Evolutionary conservation across 2,113 vertebrate genomes (phyloP).

Genomic region (Pseudois nayaur): DNA sequence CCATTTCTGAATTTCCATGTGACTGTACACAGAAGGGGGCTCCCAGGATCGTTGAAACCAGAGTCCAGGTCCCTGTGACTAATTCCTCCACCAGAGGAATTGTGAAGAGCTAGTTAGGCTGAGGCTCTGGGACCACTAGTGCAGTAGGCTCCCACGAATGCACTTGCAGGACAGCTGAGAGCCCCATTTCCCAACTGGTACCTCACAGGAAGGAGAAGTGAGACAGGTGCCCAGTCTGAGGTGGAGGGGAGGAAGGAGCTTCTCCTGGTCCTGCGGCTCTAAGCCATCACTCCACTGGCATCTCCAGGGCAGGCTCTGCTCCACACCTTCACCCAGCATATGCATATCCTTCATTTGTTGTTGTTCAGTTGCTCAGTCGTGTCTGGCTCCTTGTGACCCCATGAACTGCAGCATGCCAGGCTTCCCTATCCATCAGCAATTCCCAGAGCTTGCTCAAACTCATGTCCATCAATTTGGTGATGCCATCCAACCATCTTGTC

Average conservation of each 20-base stretch:
- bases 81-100: neutral
- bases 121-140: neutral
- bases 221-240: neutral
- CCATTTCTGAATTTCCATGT: neutral
- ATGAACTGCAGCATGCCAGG: neutral
- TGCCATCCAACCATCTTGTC: neutral
- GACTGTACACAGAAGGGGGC: fast-evolving
- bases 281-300: neutral
- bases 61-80: neutral
- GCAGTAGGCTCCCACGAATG: neutral
- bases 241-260: neutral
- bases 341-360: neutral
- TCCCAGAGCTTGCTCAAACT: neutral
- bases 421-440: neutral
- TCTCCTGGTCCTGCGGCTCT: neutral
- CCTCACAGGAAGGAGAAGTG: neutral
- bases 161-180: neutral
- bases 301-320: neutral
- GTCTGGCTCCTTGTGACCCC: neutral
- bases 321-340: neutral
- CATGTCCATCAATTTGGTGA: neutral
- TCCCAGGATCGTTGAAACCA: neutral
- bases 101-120: neutral
- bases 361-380: neutral
- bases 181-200: neutral